Conservation (phyloP, 30 jellyfish, hydroid and myxozoan species). For the Haliclystus octoradiatus region DNA sequence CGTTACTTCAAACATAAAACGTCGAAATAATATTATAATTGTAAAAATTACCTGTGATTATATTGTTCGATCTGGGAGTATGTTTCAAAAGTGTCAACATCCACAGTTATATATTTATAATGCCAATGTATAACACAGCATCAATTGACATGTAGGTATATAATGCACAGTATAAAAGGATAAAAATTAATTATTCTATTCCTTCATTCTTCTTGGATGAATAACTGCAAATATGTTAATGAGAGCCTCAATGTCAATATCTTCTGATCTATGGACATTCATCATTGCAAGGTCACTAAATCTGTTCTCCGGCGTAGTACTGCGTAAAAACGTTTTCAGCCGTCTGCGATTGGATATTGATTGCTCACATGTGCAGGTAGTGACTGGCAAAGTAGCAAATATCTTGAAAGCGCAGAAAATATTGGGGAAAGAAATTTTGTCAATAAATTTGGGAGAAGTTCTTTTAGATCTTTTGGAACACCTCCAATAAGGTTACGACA, state of each 20-base stretch:
- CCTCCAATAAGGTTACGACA: conserved; percentile 14
- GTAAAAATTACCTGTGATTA: too few relatives aligned
- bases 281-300: conserved; percentile 30
- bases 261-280: not conserved
- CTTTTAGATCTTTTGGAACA: conserved; percentile 3
- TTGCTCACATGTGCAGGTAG: conserved; percentile 40
- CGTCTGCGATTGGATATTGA: conserved; percentile 29
- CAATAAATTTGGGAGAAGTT: conserved; percentile 27
- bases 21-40: too few relatives aligned
- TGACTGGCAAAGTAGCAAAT: conserved; percentile 40
- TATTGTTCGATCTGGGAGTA: too few relatives aligned
- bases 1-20: too few relatives aligned
- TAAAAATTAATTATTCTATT: too few relatives aligned
- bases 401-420: conserved; percentile 23
- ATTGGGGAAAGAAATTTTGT: conserved; percentile 29
- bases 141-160: too few relatives aligned
- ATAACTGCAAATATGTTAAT: not conserved
- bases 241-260: not conserved
- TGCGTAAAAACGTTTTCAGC: conserved; percentile 25
- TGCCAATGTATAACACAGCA: too few relatives aligned
- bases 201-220: not conserved
- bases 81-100: too few relatives aligned
- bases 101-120: too few relatives aligned
- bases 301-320: conserved; percentile 18
- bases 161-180: too few relatives aligned